Percentiles rank a stretch among this genome's conserved stretches.
Evolutionary conservation across 2,888 invertebrate species (phyloP).

Genomic region (Heliothis peltigera): DNA sequence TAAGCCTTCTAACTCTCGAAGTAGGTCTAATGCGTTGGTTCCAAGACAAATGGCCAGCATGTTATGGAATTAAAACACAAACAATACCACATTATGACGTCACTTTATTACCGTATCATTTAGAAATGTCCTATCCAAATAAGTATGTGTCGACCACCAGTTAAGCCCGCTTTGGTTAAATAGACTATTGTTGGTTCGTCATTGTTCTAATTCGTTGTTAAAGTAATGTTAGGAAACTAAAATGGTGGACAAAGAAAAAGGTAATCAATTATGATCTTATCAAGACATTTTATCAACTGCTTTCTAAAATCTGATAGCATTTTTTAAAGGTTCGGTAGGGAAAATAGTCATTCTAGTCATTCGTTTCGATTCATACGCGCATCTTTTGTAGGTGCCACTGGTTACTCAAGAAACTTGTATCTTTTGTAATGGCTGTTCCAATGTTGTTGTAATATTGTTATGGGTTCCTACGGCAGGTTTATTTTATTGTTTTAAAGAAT

Average conservation of each 20-base stretch:
- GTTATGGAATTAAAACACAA: conserved; percentile 14
- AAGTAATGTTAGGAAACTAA: conserved; percentile 12
- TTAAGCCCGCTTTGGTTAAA: conserved; percentile 31
- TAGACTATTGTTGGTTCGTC: conserved; percentile 31
- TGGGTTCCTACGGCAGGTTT: not conserved
- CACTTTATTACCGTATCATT: conserved; percentile 33
- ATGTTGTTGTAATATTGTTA: not conserved
- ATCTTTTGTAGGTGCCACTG: not conserved
- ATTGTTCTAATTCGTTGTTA: conserved; percentile 29
- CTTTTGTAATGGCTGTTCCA: not conserved
- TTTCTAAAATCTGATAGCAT: conserved; percentile 8
- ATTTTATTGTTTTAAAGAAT: not conserved
- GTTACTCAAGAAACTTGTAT: not conserved
- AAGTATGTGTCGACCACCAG: conserved; percentile 11
- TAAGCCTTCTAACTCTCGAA: conserved; percentile 13
- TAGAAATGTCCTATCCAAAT: conserved; percentile 29
- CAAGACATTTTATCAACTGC: conserved; percentile 14
- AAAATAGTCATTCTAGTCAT: not conserved
- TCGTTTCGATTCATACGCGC: not conserved
- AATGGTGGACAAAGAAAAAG: conserved; percentile 15
- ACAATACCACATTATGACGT: conserved; percentile 30
- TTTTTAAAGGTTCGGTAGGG: not conserved
- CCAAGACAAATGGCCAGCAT: conserved; percentile 11
- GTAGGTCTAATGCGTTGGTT: conserved; percentile 19
- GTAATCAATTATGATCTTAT: conserved; percentile 19